Conservation (phyloP, 2,797 vertebrate genomes). For the Macropodus opercularis region DNA sequence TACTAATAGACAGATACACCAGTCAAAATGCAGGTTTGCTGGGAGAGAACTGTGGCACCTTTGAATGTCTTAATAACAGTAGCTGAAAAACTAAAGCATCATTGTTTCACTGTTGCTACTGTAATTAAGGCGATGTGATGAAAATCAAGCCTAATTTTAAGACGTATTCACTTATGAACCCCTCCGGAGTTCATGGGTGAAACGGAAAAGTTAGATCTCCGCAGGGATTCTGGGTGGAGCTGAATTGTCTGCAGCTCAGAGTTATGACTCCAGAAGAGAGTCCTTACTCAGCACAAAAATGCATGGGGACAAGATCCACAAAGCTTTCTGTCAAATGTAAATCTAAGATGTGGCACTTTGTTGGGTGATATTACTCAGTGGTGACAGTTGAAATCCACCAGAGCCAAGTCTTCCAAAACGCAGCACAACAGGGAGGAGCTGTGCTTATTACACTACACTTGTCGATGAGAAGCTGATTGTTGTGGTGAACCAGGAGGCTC, state of each 20-base stretch:
- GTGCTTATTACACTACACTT: constrained; percentile 18
- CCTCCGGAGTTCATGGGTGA: too few relatives aligned
- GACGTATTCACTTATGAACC: too few relatives aligned
- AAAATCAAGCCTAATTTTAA: too few relatives aligned
- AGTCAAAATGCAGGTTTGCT: too few relatives aligned
- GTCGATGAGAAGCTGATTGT: constrained; percentile 36
- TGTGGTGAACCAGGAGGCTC: constrained; percentile 39
- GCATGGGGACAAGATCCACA: background rate
- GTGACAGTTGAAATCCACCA: constrained; percentile 31
- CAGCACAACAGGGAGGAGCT: constrained; percentile 20
- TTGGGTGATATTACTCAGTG: constrained; percentile 18
- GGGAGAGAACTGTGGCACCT: too few relatives aligned
- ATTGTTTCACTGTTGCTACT: too few relatives aligned
- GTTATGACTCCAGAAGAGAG: constrained; percentile 31
- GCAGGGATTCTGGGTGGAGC: too few relatives aligned
- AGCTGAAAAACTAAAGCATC: background rate
- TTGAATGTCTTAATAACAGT: too few relatives aligned
- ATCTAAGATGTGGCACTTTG: constrained; percentile 10
- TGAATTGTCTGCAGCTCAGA: constrained; percentile 14
- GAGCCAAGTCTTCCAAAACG: constrained; percentile 30
- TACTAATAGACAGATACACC: too few relatives aligned
- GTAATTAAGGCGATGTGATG: too few relatives aligned
- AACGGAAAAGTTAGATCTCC: too few relatives aligned
- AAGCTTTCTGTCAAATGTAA: background rate
- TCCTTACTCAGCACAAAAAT: background rate